These are phyloP conservation scores for Trididemnum miniatum DNA, from an alignment of 23 tunicate genomes.

Conservation along the genomic window DNA sequence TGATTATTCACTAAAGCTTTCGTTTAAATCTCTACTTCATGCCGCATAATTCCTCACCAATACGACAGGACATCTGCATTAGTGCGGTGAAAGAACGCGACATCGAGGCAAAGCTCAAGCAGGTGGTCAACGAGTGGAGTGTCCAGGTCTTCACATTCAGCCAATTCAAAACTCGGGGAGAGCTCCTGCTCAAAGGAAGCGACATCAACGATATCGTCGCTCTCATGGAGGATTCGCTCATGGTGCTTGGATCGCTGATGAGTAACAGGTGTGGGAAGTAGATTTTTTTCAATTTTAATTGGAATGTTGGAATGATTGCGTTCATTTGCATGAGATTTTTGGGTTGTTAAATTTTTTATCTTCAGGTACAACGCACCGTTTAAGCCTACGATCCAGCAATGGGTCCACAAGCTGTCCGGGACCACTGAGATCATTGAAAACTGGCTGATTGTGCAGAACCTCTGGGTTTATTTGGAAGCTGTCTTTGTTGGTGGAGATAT, in stretches of 20 bases:
- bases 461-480: constrained; percentile 91
- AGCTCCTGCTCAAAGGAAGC: constrained; percentile 74
- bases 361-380: constrained; percentile 83
- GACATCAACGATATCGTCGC: constrained; percentile 82
- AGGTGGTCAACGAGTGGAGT: constrained; percentile 77
- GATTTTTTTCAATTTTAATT: no score
- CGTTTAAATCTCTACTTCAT: no score
- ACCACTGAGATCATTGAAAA: constrained; percentile 84
- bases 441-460: constrained; percentile 77
- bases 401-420: constrained; percentile 86
- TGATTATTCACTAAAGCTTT: no score
- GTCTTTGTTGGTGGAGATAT: constrained; percentile 94
- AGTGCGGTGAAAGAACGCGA: constrained; percentile 91
- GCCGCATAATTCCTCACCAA: no score
- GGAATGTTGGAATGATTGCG: no score
- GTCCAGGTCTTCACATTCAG: constrained; percentile 84
- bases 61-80: constrained; percentile 78
- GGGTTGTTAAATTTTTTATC: not conserved
- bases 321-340: no score
- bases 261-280: constrained; percentile 75
- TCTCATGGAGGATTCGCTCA: constrained; percentile 79
- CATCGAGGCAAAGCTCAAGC: constrained; percentile 84
- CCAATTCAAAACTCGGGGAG: constrained; percentile 83
- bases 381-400: constrained; percentile 79
- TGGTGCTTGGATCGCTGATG: constrained; percentile 82